Evolutionary conservation across 2,888 invertebrate genomes (phyloP).

Genomic region (Ariolimax columbianus): DNA sequence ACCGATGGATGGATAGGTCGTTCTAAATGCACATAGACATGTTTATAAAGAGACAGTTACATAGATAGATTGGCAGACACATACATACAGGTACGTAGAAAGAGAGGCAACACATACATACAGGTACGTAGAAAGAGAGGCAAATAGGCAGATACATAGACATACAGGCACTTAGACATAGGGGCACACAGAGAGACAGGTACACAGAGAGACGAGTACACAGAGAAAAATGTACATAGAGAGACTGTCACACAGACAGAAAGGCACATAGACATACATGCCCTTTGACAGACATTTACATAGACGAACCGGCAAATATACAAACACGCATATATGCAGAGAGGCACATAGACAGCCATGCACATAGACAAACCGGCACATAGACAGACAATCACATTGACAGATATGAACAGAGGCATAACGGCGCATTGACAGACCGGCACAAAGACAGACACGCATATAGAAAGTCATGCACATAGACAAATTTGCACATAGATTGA

Average conservation of each 20-base stretch:
- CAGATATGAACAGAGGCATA: background rate
- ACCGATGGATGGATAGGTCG: too few species aligned
- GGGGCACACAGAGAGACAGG: background rate
- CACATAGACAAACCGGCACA: background rate
- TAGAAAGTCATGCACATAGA: background rate
- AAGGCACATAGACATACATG: too few species aligned
- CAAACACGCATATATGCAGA: background rate
- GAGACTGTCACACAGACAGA: too few species aligned
- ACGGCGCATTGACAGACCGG: background rate
- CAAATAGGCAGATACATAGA: background rate
- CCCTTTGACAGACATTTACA: background rate
- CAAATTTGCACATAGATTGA: background rate
- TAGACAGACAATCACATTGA: background rate
- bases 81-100: too few species aligned
- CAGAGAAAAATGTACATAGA: background rate
- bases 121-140: background rate
- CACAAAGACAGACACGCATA: background rate
- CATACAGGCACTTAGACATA: background rate
- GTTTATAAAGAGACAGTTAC: too few species aligned
- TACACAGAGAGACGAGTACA: background rate
- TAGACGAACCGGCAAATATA: background rate
- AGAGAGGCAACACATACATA: too few species aligned
- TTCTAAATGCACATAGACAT: too few species aligned
- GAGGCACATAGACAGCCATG: background rate
- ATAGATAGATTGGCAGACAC: background rate